phyloP scores from a whole-genome alignment of 2,113 vertebrate genomes.

The Oreotrochilus melanogaster region DNA sequence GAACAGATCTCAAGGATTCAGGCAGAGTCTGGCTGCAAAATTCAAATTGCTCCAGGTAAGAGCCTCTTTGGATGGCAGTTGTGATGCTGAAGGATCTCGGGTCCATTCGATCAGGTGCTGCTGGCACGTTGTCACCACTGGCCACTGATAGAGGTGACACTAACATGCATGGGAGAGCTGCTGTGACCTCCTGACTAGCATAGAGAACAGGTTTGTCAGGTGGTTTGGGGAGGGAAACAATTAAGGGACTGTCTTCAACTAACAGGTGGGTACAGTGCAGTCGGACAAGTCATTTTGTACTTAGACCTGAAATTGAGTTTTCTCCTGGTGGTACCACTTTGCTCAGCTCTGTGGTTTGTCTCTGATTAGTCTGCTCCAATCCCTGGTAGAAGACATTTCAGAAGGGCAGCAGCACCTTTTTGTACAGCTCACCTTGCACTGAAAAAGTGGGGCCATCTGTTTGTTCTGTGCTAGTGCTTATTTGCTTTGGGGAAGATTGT shows the following conservation, averaged over 20 bases:
- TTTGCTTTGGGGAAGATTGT: background rate
- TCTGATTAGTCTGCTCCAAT: background rate
- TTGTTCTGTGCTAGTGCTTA: background rate
- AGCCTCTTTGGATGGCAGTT: background rate
- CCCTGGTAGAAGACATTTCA: background rate
- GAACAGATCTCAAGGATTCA: slow-evolving; percentile 99
- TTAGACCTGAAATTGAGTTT: background rate
- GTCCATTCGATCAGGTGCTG: background rate
- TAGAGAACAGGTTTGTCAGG: background rate
- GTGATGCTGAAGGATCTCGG: background rate
- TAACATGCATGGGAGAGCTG: background rate
- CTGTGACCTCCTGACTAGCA: background rate
- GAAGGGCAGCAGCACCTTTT: background rate
- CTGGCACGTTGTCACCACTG: too few relatives aligned
- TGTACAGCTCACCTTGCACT: background rate
- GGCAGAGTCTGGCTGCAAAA: slow-evolving; percentile 98
- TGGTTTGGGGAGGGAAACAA: background rate
- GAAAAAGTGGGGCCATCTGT: background rate
- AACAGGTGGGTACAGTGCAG: background rate
- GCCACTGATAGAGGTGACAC: background rate
- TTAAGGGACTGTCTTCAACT: background rate
- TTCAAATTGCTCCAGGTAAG: slow-evolving; percentile 97
- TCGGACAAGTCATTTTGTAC: background rate
- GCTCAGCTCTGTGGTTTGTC: background rate
- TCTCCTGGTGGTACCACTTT: background rate